Evolutionary conservation across 1,140 invertebrate species (phyloP).

Genomic region (Bicyclus anynana): DNA sequence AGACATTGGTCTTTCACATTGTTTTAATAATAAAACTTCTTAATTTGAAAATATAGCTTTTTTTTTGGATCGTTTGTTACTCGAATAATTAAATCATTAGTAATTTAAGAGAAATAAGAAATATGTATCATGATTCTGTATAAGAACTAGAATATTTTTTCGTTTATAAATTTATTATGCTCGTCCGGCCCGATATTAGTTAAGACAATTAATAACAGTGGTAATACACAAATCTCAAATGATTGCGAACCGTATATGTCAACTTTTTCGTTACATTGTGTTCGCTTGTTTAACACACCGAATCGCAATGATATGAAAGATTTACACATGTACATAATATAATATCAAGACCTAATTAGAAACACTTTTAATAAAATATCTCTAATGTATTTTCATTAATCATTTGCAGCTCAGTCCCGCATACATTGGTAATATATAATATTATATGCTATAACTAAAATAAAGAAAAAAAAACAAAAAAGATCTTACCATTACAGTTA

Average conservation of each 20-base stretch:
- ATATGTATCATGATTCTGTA: too few species aligned
- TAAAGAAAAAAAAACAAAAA: conserved; percentile 1
- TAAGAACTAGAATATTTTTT: too few species aligned
- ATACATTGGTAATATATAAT: background rate
- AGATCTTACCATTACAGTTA: conserved; percentile 8
- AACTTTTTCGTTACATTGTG: background rate
- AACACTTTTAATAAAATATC: conserved; percentile 1
- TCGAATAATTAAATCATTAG: too few species aligned
- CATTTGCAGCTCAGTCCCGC: background rate
- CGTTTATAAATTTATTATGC: too few species aligned
- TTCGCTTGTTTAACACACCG: background rate
- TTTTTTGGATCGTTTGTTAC: too few species aligned
- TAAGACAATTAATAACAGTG: too few species aligned
- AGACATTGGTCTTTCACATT: too few species aligned
- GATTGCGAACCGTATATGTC: conserved; percentile 8
- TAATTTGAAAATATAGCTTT: too few species aligned
- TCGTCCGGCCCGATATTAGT: too few species aligned
- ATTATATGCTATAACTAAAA: conserved; percentile 2
- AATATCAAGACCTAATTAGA: conserved; percentile 4
- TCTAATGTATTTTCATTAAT: conserved; percentile 2
- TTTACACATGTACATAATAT: conserved; percentile 12
- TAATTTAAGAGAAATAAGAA: too few species aligned
- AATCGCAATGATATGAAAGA: conserved; percentile 15
- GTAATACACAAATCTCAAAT: conserved; percentile 14
- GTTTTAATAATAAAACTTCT: too few species aligned